Evolutionary conservation across 2,888 invertebrate species (phyloP).

Genomic region (Drosophila aldrichi): DNA sequence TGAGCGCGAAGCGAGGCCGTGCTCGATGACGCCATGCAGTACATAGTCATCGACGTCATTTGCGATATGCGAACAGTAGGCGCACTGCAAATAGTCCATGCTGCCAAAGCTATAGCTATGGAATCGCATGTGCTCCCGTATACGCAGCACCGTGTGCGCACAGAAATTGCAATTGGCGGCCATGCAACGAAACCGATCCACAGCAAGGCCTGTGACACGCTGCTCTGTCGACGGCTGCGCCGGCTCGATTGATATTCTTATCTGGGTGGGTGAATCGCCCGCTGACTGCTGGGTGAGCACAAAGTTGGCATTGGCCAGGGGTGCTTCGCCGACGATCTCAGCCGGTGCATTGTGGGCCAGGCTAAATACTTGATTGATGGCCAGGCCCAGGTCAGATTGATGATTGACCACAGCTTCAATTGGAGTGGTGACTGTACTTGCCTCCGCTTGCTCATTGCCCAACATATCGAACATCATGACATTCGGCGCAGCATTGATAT

Average conservation of each 20-base stretch:
- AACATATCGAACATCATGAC: constrained; percentile 51
- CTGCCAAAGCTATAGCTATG: constrained; percentile 69
- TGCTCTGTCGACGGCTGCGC: neutral
- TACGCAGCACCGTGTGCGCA: constrained; percentile 67
- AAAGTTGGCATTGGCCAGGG: constrained; percentile 30
- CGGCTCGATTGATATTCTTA: constrained; percentile 67
- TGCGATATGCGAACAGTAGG: constrained; percentile 65
- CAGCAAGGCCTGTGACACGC: neutral
- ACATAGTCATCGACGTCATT: constrained; percentile 71
- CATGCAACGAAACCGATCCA: constrained; percentile 76
- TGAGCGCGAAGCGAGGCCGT: constrained; percentile 43
- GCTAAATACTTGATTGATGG: constrained; percentile 66
- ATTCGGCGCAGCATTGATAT: constrained; percentile 3
- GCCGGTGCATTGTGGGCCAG: constrained; percentile 10
- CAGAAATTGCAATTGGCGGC: constrained; percentile 70
- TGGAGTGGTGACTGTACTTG: neutral
- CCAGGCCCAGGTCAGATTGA: constrained; percentile 51
- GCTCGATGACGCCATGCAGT: constrained; percentile 65
- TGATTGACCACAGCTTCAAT: constrained; percentile 22
- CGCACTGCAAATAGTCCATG: constrained; percentile 73
- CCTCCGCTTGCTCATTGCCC: constrained; percentile 9
- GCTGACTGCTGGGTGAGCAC: constrained; percentile 29
- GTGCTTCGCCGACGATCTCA: neutral
- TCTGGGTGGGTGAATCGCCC: constrained; percentile 28
- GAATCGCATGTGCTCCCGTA: constrained; percentile 78